Base-by-base conservation (phyloP, 2,888 invertebrate species). In the Coleophora deauratella region DNA sequence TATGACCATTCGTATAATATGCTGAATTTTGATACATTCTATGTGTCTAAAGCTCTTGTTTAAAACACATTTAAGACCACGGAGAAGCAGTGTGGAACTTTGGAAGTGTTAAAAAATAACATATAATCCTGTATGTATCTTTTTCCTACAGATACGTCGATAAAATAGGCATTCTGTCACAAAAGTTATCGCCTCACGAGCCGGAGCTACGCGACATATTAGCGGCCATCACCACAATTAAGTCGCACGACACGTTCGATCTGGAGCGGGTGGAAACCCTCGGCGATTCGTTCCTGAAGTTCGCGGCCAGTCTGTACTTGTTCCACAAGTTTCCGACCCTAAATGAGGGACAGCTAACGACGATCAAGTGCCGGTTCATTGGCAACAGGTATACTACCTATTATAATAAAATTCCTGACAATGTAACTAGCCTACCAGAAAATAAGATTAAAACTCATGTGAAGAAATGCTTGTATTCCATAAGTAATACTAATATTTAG, bases 241-340 rank as follows among this genome's bases (percentile, higher is more conserved):
- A 89, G 44, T 90, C 93, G 0, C 86, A 90, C 47, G 97, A 97
- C 59, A 87, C 88, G 4, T 90, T 96, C 49, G 89, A 94, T 64
- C 71, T 95, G 54, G 97, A 98, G 65, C 81, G 96, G 1, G 78
- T 92, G 10, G 97, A 97, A 73, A 95, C 95, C 0, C 87, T 98
- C 3, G 98, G 97, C 0, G 97, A 98, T 69, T 92, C 96, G 0
- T 94, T 93, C 70, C 79, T 98, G 7, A 97, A 98, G 76, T 92
- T 91, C 55, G 89, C 92, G 1, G 86, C 90, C 1, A 92, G 93
- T 0, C 71, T 94, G 2, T 94, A 90, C 66, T 78, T 96, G 13
- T 93, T 88, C 62, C 88, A 91, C 51, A 84, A 87, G 42, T 95
- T 91, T 66, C 89, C 91, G 0, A 68, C 72, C 0, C 87, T 88